A percentile compares a stretch with the other conserved stretches of the same genome.
Evolutionary conservation across 92 coral and sea anemone species (phyloP).

Genomic region (Umimayanthus kanabou): DNA sequence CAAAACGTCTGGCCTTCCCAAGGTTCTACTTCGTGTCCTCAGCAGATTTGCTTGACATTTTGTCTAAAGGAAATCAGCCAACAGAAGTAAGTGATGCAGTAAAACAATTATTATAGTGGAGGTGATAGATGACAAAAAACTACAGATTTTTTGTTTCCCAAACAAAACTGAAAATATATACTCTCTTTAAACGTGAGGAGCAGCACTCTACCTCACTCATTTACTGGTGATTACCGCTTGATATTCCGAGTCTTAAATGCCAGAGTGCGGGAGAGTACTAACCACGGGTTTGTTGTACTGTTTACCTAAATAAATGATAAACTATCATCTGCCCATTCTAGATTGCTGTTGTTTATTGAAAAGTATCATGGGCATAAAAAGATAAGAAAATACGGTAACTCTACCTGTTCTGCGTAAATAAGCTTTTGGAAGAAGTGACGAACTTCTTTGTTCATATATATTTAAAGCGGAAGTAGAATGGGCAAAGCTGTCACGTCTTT

Average conservation of each 20-base stretch:
- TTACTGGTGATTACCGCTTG: background rate
- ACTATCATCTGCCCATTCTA: no score
- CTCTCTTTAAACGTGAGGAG: background rate
- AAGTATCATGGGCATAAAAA: no score
- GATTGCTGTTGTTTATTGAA: no score
- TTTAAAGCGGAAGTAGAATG: no score
- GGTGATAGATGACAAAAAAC: background rate
- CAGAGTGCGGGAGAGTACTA: no score
- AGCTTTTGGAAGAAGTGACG: background rate
- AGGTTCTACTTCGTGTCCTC: conserved; percentile 97
- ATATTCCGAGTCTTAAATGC: no score
- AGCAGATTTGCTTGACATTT: conserved; percentile 94
- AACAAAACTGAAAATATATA: background rate
- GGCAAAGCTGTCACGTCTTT: background rate
- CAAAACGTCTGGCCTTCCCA: conserved; percentile 98
- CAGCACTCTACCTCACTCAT: background rate
- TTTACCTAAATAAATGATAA: background rate
- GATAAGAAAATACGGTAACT: no score
- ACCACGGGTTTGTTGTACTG: background rate
- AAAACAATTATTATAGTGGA: no score
- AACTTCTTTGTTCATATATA: background rate
- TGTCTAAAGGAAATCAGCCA: conserved; percentile 97
- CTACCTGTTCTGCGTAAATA: no score
- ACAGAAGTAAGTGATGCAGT: conserved; percentile 63
- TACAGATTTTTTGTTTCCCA: background rate